Percentiles rank a stretch among this genome's conserved stretches.
phyloP scores from a whole-genome alignment of 2,888 invertebrate species.

The Pseudococcus longispinus region DNA sequence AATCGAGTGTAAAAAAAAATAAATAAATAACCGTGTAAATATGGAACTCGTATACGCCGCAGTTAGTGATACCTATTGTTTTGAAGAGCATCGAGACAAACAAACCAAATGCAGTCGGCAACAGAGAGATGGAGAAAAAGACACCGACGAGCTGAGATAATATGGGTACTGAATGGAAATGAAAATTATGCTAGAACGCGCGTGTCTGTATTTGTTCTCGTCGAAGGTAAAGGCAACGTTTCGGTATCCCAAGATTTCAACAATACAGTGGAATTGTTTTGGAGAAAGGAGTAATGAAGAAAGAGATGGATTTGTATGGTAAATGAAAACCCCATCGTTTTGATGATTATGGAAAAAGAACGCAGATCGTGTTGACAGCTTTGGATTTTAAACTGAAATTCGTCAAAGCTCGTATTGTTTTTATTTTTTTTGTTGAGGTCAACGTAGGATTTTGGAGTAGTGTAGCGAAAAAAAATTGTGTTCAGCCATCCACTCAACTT shows the following conservation, averaged over 20 bases:
- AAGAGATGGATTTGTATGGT: too few relatives aligned
- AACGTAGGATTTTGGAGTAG: too few relatives aligned
- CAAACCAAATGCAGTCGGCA: neutral
- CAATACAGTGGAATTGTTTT: neutral
- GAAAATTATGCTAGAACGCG: neutral
- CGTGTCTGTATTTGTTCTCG: neutral
- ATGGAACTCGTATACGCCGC: neutral
- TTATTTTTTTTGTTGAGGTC: too few relatives aligned
- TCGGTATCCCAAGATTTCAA: neutral
- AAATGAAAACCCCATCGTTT: too few relatives aligned
- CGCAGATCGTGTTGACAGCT: too few relatives aligned
- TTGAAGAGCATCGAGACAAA: neutral
- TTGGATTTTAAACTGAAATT: too few relatives aligned
- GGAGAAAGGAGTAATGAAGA: too few relatives aligned
- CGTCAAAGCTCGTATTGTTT: too few relatives aligned
- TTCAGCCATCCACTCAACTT: too few relatives aligned
- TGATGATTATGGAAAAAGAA: too few relatives aligned
- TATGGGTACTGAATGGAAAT: neutral
- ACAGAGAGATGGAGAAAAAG: neutral
- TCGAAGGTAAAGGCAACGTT: neutral
- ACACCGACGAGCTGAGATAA: neutral
- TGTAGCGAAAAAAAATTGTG: too few relatives aligned
- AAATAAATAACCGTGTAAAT: conserved; percentile 5
- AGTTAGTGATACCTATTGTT: neutral
- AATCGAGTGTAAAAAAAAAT: conserved; percentile 1